Base-by-base conservation (phyloP, 2,888 invertebrate species). In the Teleiodes luculella region DNA sequence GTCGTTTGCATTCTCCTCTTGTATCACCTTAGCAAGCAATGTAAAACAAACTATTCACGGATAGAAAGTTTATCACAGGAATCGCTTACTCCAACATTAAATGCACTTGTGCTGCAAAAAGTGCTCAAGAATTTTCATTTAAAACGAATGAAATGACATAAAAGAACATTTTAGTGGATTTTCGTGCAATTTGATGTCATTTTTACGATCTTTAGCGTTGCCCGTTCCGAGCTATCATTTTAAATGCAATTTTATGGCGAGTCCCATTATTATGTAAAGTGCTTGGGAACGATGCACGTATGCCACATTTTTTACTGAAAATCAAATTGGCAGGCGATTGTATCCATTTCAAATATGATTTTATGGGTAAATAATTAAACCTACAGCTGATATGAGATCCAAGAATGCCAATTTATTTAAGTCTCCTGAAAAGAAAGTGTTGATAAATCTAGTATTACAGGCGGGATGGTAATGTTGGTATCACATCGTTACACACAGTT, bases 131-230 rank as follows among this genome's bases (percentile, higher is more conserved):
- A 24, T 28, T 48, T 33, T 35, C 20, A 31, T 48, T 48, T 20
- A 6, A 36, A 48, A 20, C 31, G 35, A 35, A 33, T 48, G 48
- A 35, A 48, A 48, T 14, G 16, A 39, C 16, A 51, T 51, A 35
- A 36, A 48, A 35, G 31, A 16, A 48, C 48, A 48, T 48, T 47
- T 50, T 50, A 50, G 39, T 49, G 18, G 37, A 20, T 37, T 50
- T 41, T 43, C 41, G 41, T 51, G 41, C 51, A 39, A 41, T 51
- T 51, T 51, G 51, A 41, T 33, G 51, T 18, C 18, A 10, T 48
- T 41, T 48, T 48, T 48, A 48, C 35, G 33, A 35, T 20, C 35
- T 30, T 20, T 18, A 14, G 48, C 33, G 35, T 20, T 39, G 37
- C 13, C 31, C 11, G 31, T 18, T 41, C 11, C 35, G 47, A 33